A percentile compares a stretch with the other conserved stretches of the same genome.
Conservation (phyloP, 1,140 invertebrate species). For the Macrostomum lignano region DNA sequence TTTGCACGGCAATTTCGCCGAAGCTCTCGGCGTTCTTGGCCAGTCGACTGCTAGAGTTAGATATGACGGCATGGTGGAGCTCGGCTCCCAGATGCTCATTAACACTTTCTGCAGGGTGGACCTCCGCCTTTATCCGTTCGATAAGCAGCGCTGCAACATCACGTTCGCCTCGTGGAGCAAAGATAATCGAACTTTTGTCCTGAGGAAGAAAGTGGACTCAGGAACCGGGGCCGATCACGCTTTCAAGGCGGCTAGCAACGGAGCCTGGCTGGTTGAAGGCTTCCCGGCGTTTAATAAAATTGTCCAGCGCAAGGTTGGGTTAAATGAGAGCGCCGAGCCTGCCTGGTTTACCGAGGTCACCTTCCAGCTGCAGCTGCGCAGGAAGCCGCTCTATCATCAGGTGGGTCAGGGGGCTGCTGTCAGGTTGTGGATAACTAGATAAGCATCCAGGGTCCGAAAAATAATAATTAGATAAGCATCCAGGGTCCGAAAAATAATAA, state of each 20-base stretch:
- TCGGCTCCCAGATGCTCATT: not conserved
- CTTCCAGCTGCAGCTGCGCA: not conserved
- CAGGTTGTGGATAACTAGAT: too few relatives aligned
- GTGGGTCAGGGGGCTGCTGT: too few relatives aligned
- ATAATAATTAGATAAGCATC: too few relatives aligned
- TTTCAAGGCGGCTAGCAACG: not conserved
- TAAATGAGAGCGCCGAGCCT: not conserved
- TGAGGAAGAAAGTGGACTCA: not conserved
- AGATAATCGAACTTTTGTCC: not conserved
- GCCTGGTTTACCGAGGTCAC: not conserved
- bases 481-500: too few relatives aligned
- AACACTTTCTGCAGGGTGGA: not conserved
- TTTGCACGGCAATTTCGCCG: conserved; percentile 1
- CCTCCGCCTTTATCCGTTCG: not conserved
- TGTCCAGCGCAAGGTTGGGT: not conserved
- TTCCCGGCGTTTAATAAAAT: not conserved
- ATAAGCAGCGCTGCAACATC: not conserved
- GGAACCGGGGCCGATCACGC: not conserved
- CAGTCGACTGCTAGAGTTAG: not conserved
- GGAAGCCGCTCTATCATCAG: not conserved
- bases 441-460: too few relatives aligned
- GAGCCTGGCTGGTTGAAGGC: not conserved
- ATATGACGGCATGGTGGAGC: conserved; percentile 1
- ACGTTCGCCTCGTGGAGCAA: conserved; percentile 2
- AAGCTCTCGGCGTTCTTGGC: conserved; percentile 1